Conservation (phyloP, 1,140 invertebrate species). For the Proctacanthus coquilletti region DNA sequence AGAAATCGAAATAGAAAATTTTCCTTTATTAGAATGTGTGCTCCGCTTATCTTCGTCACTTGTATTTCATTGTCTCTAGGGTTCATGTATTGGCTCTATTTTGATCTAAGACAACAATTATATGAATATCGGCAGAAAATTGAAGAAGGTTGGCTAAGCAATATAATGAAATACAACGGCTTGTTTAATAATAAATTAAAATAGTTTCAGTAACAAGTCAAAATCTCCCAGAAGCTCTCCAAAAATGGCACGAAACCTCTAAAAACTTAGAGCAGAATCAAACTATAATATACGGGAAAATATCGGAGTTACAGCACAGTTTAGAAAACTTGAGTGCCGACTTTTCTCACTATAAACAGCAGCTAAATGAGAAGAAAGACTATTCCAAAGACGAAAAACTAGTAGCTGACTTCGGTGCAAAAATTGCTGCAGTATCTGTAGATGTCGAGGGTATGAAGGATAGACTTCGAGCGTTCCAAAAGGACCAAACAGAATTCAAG, state of each 20-base stretch:
- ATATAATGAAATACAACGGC: not conserved
- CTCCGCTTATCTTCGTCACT: conserved; percentile 17
- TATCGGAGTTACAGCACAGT: conserved; percentile 16
- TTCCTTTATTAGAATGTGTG: conserved; percentile 17
- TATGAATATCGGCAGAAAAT: conserved; percentile 24
- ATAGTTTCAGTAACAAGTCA: conserved; percentile 41
- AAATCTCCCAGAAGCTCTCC: conserved; percentile 41
- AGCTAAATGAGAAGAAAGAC: conserved; percentile 15
- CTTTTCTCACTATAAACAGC: conserved; percentile 14
- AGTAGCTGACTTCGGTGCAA: conserved; percentile 25
- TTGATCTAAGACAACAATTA: conserved; percentile 24
- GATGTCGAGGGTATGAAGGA: conserved; percentile 25
- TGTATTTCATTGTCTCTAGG: conserved; percentile 15
- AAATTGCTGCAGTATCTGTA: conserved; percentile 20
- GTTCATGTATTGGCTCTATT: conserved; percentile 26
- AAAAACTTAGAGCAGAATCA: conserved; percentile 42
- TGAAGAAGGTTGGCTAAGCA: conserved; percentile 19
- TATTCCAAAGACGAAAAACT: conserved; percentile 23
- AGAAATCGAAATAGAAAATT: not conserved
- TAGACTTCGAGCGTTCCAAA: conserved; percentile 16
- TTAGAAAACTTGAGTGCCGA: conserved; percentile 16
- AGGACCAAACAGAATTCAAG: conserved; percentile 16
- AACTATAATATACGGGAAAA: conserved; percentile 21
- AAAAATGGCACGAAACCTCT: conserved; percentile 43
- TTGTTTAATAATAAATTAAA: not conserved